A percentile compares a stretch with the other conserved stretches of the same genome.
These are phyloP conservation scores for Drosophila arizonae DNA, from an alignment of 1,140 invertebrate species.

Conservation along the genomic window DNA sequence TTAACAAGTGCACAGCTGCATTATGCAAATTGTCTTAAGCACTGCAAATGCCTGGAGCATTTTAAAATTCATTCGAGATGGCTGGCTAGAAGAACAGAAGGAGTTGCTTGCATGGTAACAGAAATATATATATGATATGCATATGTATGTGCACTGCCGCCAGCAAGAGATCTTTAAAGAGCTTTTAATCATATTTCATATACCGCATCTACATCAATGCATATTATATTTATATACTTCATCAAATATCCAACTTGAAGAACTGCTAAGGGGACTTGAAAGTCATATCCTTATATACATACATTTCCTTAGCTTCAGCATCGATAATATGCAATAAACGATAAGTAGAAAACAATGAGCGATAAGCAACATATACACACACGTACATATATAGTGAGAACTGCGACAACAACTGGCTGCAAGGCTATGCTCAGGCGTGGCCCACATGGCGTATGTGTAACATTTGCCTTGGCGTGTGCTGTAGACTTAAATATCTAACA, in stretches of 20 bases:
- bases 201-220: too few relatives aligned
- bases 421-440: constrained; percentile 11
- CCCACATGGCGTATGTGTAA: constrained; percentile 68
- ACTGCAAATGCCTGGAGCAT: too few relatives aligned
- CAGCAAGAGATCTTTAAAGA: too few relatives aligned
- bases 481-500: constrained; percentile 36
- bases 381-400: background rate
- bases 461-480: constrained; percentile 39
- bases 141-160: too few relatives aligned
- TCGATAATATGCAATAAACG: constrained; percentile 12
- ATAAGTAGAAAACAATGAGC: constrained; percentile 18
- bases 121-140: too few relatives aligned
- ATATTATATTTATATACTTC: too few relatives aligned
- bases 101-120: too few relatives aligned
- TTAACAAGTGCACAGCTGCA: background rate
- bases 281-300: background rate
- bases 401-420: constrained; percentile 11
- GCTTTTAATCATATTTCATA: too few relatives aligned
- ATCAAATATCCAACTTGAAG: too few relatives aligned
- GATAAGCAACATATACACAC: background rate
- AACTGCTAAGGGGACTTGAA: background rate
- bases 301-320: background rate
- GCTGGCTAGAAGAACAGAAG: too few relatives aligned
- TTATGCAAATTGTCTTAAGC: background rate
- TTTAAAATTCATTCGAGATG: too few relatives aligned